Base-by-base conservation (phyloP, 1,140 invertebrate species). In the Temnothorax nylanderi region DNA sequence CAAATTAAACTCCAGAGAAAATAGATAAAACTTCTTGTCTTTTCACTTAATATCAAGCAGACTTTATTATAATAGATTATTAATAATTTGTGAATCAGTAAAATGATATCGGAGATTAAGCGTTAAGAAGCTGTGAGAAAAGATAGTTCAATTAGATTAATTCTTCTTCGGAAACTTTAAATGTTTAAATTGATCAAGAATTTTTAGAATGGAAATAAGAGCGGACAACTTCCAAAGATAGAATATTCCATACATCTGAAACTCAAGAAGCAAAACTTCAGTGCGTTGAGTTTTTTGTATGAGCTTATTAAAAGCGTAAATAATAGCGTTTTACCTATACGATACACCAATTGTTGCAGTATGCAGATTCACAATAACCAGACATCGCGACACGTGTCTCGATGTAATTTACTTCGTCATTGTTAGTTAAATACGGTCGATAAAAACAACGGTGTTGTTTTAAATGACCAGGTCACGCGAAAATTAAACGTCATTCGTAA, bases 401-500 rank as follows among this genome's bases (percentile, higher is more conserved):
- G 13, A 74, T 60, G 13, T 62, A 84, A 84, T 84, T 84, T 84
- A 26, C 54, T 62, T 54, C 49, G 3, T 47, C 16, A 11, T 47
- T n/a, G 41, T 75, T 60, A 60, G 32, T n/a, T 47, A 84, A 84
- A 84, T 84, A 84, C 75, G 32, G 18, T 26, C 54, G 41, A 56
- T 51, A 62, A 74, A 65, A 74, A 75, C 54, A 62, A 84, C 13
- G 34, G n/a, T 74, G 41, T 82, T 56, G 51, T 34, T 26, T 82
- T 74, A 82, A 82, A 82, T 82, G 26, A 44, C 10, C 26, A 41
- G 41, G 37, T 62, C 41, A 84, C 56, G 41, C 32, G 54, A 75
- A 75, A 84, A 74, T 84, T 37, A 84, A 75, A 84, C 41, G 16
- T 84, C 69, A 62, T 84, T 60, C 8, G 54, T 75, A 75, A 82